Percentiles rank a stretch among this genome's conserved stretches.
phyloP scores from a whole-genome alignment of 92 coral and sea anemone genomes.

The Chrysogorgia sp. region DNA sequence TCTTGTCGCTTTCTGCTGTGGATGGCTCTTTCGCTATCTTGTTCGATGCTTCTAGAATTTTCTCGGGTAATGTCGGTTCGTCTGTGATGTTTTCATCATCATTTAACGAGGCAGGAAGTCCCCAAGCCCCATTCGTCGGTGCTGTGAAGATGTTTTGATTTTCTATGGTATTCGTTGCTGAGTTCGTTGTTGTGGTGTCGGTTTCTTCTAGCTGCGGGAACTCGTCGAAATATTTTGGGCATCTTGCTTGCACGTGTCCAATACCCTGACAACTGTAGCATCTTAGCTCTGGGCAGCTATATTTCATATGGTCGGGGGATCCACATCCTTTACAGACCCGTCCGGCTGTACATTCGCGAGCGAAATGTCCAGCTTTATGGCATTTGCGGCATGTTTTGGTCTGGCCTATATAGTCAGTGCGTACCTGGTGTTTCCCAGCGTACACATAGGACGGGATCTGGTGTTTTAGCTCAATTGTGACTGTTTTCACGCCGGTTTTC shows the following conservation, averaged over 20 bases:
- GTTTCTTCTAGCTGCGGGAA: neutral
- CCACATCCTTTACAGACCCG: neutral
- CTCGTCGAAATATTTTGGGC: neutral
- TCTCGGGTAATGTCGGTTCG: too few relatives aligned
- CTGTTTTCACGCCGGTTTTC: neutral
- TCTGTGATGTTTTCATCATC: too few relatives aligned
- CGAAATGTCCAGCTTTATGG: constrained; percentile 15
- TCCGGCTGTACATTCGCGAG: constrained; percentile 8
- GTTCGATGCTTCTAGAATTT: too few relatives aligned
- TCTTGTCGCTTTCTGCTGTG: too few relatives aligned
- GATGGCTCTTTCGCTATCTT: too few relatives aligned
- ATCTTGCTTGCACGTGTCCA: neutral
- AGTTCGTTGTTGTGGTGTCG: too few relatives aligned
- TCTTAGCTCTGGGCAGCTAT: neutral
- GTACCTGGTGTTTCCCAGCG: constrained; percentile 11
- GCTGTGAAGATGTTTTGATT: too few relatives aligned
- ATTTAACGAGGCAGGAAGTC: too few relatives aligned
- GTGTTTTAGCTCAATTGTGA: neutral
- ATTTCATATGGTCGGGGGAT: neutral
- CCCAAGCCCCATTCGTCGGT: too few relatives aligned
- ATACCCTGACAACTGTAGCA: neutral
- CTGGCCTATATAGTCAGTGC: neutral
- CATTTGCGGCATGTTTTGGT: constrained; percentile 24
- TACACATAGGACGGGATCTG: neutral
- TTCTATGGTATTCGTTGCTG: too few relatives aligned